Evolutionary conservation across 2,113 vertebrate species (phyloP), one percentile per base, ranked within the genome.

Genomic region (Coptodon rendalli): DNA sequence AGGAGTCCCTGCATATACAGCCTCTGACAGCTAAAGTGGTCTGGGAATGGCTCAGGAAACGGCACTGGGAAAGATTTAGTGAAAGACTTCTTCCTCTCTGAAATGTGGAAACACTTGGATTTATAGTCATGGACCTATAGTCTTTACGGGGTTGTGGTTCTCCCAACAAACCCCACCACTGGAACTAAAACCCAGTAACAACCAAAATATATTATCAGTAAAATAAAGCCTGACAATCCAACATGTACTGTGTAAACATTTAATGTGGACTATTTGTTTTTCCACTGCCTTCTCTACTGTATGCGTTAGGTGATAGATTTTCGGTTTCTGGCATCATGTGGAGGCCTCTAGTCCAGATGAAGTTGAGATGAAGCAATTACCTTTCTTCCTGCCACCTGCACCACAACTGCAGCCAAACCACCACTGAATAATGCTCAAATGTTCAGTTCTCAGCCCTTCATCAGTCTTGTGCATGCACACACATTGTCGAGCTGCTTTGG

Each of bases 31-130:
- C 29, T 78, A 34, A 52, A 52, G 45, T 52, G 27, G 45, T 78
- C 73, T 88, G 81, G 63, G 45, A 87, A 88, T 79, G 68, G 48
- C 29, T 76, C 4, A 9, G 17, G 57, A 81, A 68, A 78, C 45
- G 1, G 48, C 8, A 59, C 45, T 66, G 66, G 54, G 52, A 56
- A 84, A 6, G 36, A 68, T 73, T 80, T 73, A 71, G 48, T 57
- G 24, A 80, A 87, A 83, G 45, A 81, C 40, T 66, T 40, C 40
- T 86, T 66, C 68, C 76, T 92, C 27, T 50, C 29, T 85, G 68
- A 66, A 87, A 83, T 92, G 78, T 87, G 76, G 86, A 93, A 93
- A 85, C 27, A 82, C 48, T 7, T 38, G 27, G 57, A 91, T 87
- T 89, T 83, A 85, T 57, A 80, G 57, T 71, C 34, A 83, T 10